Base-by-base conservation (phyloP, 2,113 vertebrate genomes). In the Aplodontia rufa region DNA sequence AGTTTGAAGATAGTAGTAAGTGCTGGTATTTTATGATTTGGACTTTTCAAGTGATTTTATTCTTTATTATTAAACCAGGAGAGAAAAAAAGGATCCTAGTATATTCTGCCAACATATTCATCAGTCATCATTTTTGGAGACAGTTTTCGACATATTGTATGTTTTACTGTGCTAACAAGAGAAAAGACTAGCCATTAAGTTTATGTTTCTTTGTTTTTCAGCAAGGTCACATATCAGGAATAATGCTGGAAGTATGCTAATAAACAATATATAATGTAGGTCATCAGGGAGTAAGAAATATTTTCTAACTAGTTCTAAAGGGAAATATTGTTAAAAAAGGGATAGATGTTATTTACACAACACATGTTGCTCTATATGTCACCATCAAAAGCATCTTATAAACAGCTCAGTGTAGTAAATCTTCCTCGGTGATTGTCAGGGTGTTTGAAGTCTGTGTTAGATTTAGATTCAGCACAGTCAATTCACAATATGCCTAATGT, bases 241-340 rank as follows among this genome's bases (percentile, higher is more conserved):
- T 98, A 98, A 98, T 98, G 98, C 96, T 98, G 93, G 98, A 95
- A 93, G 92, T 98, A 98, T 98, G 98, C 98, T 99, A 98, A 98
- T 98, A 98, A 99, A 98, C 98, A 98, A 98, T 98, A 98, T 97
- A 98, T 98, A 98, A 98, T 97, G 98, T 97, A 97, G 98, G 98
- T 98, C 98, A 98, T 97, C 96, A 69, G 98, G 98, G 98, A 98
- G 98, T 97, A 98, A 98, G 98, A 98, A 99, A 99, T 98, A 98
- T 98, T 98, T 98, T 98, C 98, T 99, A 98, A 99, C 98, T 98
- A 98, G 98, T 99, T 98, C 98, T 99, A 98, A 98, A 98, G 98
- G 98, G 98, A 99, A 98, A 98, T 98, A 96, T 87, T 97, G 97
- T 97, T 95, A 1, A 91, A 97, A 94, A 98, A 83, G 64, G 97